Conservation (phyloP, 2,888 invertebrate genomes). For the Polietes domitor region DNA sequence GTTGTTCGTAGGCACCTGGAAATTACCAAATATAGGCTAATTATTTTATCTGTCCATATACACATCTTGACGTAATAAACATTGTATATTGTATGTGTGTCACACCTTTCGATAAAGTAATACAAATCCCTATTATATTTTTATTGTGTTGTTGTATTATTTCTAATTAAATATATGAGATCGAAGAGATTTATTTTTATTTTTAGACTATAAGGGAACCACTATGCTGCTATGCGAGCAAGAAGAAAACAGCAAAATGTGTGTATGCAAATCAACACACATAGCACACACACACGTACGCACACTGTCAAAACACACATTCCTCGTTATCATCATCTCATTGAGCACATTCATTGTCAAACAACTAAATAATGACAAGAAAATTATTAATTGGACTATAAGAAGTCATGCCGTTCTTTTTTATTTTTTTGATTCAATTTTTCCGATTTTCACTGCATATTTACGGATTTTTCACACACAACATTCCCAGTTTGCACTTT, state of each 20-base stretch:
- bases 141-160: too few relatives aligned
- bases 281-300: constrained; percentile 26
- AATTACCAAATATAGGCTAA: too few relatives aligned
- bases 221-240: constrained; percentile 43
- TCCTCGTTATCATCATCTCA: constrained; percentile 28
- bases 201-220: constrained; percentile 47
- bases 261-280: constrained; percentile 45
- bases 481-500: constrained; percentile 50
- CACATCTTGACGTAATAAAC: too few relatives aligned
- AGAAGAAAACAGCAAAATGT: constrained; percentile 50
- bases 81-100: too few relatives aligned
- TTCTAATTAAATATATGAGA: neutral
- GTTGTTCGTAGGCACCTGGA: too few relatives aligned
- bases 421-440: constrained; percentile 52
- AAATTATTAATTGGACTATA: constrained; percentile 48
- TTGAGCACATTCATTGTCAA: constrained; percentile 63
- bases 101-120: too few relatives aligned
- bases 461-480: constrained; percentile 46
- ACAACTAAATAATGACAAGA: constrained; percentile 49
- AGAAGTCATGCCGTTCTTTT: neutral
- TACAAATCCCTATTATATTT: too few relatives aligned
- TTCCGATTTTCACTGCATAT: constrained; percentile 56
- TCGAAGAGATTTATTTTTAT: neutral
- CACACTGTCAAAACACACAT: constrained; percentile 9
- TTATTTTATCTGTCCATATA: too few relatives aligned